Base-by-base conservation (phyloP, 2,888 invertebrate species). In the Fissipunctia ypsillon region DNA sequence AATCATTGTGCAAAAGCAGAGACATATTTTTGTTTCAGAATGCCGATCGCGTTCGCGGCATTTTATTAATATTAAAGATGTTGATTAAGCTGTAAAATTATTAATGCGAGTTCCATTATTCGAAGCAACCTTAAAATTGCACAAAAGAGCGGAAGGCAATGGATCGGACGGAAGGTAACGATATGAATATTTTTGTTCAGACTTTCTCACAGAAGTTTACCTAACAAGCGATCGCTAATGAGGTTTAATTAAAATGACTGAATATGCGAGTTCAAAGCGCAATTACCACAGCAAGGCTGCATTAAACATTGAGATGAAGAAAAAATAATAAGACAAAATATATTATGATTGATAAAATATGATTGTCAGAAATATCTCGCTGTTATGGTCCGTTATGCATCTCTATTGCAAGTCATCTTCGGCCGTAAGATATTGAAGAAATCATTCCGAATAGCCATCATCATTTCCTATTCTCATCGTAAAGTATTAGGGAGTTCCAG, bases 61-160 rank as follows among this genome's bases (percentile, higher is more conserved):
- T 76, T 83, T 38, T 80, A n/a, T n/a, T n/a, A n/a, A n/a, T 76
- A 75, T 60, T 43, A 84, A 76, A 84, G 81, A 81, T 72, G 69
- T 72, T 81, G 71, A 81, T 81, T 81, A 72, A 81, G 84, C 69
- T 76, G 65, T 63, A 57, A 31, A 69, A 71, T 71, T 84, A 84
- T 84, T 81, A 66, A 77, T 84, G 66, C 50, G 66, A 72, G 71
- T 76, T 83, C 38, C 75, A 71, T 80, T 80, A 83, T 63, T 68
- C 61, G 69, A 84, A 56, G 60, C 57, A 68, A 68, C 84, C 84
- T 81, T 68, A 84, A 72, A 84, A 70, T 73, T 84, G 61, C 56
- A 73, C 69, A 84, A 81, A 82, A 84, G 84, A 78, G 66, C 83
- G 79, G 79, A 83, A 83, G 78, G 78, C 56, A 73, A 73, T 66